Evolutionary conservation across 2,113 vertebrate species (phyloP).

Genomic region (Triplophysa tibetana): DNA sequence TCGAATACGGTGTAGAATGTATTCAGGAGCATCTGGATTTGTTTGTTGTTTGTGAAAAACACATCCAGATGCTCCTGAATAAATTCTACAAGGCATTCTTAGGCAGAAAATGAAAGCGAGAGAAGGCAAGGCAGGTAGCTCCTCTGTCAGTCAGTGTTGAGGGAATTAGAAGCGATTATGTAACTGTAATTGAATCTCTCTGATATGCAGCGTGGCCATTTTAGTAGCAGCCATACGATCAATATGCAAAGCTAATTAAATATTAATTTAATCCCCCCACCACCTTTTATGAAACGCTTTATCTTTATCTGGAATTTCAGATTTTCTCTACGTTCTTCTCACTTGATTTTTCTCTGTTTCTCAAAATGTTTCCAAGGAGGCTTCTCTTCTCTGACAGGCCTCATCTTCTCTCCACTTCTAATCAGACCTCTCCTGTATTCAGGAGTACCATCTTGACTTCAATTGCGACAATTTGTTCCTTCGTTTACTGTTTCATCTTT

Average conservation of each 20-base stretch:
- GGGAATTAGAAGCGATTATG: constrained; percentile 68
- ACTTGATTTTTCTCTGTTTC: background rate
- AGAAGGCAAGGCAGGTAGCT: constrained; percentile 1
- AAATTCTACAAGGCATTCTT: constrained; percentile 6
- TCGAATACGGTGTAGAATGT: background rate
- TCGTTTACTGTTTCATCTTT: background rate
- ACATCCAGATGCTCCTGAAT: background rate
- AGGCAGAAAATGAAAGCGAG: constrained; percentile 4
- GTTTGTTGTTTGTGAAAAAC: constrained; percentile 1
- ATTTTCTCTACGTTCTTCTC: background rate
- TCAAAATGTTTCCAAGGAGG: background rate
- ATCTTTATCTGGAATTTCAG: constrained; percentile 58
- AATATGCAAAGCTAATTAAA: constrained; percentile 70
- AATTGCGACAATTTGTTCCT: background rate
- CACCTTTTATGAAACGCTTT: constrained; percentile 62
- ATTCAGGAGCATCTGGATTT: constrained; percentile 20
- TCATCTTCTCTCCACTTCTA: background rate
- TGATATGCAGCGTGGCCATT: constrained; percentile 66
- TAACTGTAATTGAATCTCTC: constrained; percentile 71
- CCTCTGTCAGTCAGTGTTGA: constrained; percentile 33
- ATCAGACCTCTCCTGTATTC: constrained; percentile 4
- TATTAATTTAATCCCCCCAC: constrained; percentile 69
- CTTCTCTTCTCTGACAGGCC: background rate
- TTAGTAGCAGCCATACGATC: constrained; percentile 66
- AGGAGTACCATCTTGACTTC: constrained; percentile 3